Base-by-base conservation (phyloP, 2,113 vertebrate species). In the Ctenodactylus gundi region DNA sequence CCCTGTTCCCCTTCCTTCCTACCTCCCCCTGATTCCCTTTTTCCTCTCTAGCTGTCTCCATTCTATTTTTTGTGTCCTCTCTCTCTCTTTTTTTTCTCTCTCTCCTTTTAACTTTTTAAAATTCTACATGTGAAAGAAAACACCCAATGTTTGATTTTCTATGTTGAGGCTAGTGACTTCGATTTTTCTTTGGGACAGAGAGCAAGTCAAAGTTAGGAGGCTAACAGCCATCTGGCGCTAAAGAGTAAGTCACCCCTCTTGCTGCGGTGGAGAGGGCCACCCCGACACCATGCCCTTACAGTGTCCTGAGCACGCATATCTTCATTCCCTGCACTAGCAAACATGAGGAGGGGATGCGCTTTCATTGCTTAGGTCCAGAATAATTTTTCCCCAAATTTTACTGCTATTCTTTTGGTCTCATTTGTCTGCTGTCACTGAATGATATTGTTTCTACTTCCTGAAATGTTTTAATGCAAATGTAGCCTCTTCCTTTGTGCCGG, bases 321-420 rank as follows among this genome's bases (percentile, higher is more conserved):
- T 36, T 15, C 21, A 6, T 7, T 2, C 55, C 46, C 21, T 51
- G 13, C 39, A 57, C 44, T 1, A 46, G 41, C 60, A 70, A 89
- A 41, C 7, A 10, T 10, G 15, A 58, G 55, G 29, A 9, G 0
- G 15, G 20, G 25, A 3, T 27, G 31, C 6, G 2, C 8, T 78
- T 77, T 57, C 21, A 27, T 90, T 81, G 34, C 7, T 29, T 31
- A 78, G 31, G 70, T 60, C n/a, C 78, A 65, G 18, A 82, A 36
- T 58, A 64, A 41, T 34, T 76, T 80, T 53, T 31, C 29, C 25
- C 36, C 72, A 23, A 9, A 82, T 7, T 57, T 57, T 65, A n/a
- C 65, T 31, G 4, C 14, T 44, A 14, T 44, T 64, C 23, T n/a
- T 87, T 46, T 17, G 39, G 11, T 78, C 41, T 88, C 46, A 53